Base-by-base conservation (phyloP, 1,140 invertebrate species). In the Lineus longissimus region DNA sequence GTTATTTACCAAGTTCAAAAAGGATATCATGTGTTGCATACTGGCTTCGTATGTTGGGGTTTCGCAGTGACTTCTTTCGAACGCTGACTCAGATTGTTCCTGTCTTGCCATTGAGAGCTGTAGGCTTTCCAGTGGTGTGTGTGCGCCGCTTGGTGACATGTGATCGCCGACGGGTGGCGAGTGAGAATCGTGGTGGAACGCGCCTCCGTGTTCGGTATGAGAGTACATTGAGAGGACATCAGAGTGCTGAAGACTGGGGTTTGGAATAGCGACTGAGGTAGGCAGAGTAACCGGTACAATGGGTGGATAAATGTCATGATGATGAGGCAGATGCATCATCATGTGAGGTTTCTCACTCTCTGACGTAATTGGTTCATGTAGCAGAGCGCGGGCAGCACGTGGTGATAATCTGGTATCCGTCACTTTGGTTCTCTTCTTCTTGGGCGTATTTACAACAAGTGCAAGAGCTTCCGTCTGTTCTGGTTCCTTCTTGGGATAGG, bases 371-470 rank as follows among this genome's bases (percentile, higher is more conserved):
- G 66, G 29, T 31, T 75, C 79, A 61, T 77, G 77, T 1, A 81
- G 69, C 29, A 81, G 67, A 47, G 73, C 75, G n/a, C 77, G 64
- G 47, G 80, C 76, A 59, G 78, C 77, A 15, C 79, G 70, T 2
- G 94, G 94, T 11, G 94, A 96, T 62, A 97, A 92, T 64, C 95
- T 86, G 43, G 94, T 96, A 78, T 97, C 94, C 17, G 94, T 97
- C 61, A 97, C 85, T 88, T 97, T 97, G 78, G 97, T 94, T 22
- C 94, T 86, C 84, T 96, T 97, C 83, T 96, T 97, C 68, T 80
- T 80, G 45, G 67, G 62, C 27, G 91, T 90, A 63, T 72, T 79
- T 64, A 97, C 93, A 27, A 97, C 93, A 66, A 97, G 86, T 72
- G 93, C 93, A 13, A 97, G 86, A 0, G 94, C 80, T 81, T 97